Evolutionary conservation across 1,140 invertebrate genomes (phyloP).

Genomic region (Macrocentrus cingulum): DNA sequence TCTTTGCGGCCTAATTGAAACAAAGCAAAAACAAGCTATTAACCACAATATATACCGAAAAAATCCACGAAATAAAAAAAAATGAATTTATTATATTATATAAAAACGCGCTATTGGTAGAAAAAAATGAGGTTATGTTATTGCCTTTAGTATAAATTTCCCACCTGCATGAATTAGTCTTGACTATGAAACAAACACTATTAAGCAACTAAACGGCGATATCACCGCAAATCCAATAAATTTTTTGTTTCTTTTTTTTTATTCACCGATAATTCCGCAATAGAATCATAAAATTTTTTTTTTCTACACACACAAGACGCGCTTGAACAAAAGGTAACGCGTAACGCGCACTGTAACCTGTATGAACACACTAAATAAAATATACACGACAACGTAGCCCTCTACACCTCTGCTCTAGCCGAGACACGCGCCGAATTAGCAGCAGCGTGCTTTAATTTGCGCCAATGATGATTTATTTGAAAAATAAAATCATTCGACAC

Average conservation of each 20-base stretch:
- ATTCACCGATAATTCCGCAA: too few species aligned
- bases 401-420: background rate
- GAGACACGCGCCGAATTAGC: background rate
- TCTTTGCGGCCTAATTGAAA: constrained; percentile 36
- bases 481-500: background rate
- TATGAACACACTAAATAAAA: too few species aligned
- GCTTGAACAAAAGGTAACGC: background rate
- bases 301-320: background rate
- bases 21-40: constrained; percentile 8
- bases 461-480: background rate
- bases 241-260: too few species aligned
- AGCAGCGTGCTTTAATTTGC: background rate
- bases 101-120: constrained; percentile 2
- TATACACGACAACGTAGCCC: too few species aligned
- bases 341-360: background rate
- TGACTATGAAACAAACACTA: background rate
- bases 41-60: constrained; percentile 1
- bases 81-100: constrained; percentile 6
- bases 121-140: constrained; percentile 25
- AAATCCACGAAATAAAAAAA: constrained; percentile 2
- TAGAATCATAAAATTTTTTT: background rate
- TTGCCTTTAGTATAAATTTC: constrained; percentile 1
- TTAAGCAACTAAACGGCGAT: background rate
- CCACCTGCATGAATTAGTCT: constrained; percentile 23
- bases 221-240: too few species aligned